A percentile compares a stretch with the other conserved stretches of the same genome.
These are phyloP conservation scores for Leptarthrus brevirostris DNA, from an alignment of 2,888 invertebrate genomes.

Conservation along the genomic window DNA sequence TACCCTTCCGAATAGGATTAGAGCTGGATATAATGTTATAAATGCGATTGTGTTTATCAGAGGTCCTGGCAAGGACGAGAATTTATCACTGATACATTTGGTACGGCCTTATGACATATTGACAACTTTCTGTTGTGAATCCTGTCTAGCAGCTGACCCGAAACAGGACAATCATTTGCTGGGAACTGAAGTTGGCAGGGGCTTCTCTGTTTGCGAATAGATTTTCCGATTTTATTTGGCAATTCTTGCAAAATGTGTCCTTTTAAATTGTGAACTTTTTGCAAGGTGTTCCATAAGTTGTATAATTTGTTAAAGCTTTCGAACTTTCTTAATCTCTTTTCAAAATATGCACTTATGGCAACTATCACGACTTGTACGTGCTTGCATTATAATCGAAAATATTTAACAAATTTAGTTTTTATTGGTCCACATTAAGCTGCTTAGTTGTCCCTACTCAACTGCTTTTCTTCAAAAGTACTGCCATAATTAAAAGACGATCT, in stretches of 20 bases:
- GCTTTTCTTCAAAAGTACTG: constrained; percentile 8
- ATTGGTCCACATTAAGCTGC: constrained; percentile 16
- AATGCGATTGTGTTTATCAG: constrained; percentile 13
- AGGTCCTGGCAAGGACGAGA: neutral
- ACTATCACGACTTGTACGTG: neutral
- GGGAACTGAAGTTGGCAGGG: too few relatives aligned
- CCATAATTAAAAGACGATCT: constrained; percentile 38
- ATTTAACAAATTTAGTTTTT: constrained; percentile 36
- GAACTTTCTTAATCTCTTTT: too few relatives aligned
- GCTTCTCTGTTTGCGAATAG: too few relatives aligned
- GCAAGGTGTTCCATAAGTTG: too few relatives aligned
- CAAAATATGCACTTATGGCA: neutral
- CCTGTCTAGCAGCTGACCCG: neutral
- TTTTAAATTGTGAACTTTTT: too few relatives aligned
- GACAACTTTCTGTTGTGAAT: neutral
- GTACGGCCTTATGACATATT: constrained; percentile 38
- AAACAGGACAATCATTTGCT: neutral
- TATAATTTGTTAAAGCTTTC: too few relatives aligned
- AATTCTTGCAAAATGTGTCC: too few relatives aligned
- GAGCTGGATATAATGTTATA: constrained; percentile 17
- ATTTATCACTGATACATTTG: constrained; percentile 3
- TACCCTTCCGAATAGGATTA: constrained; percentile 32
- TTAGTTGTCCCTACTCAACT: neutral
- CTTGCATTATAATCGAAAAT: constrained; percentile 1
- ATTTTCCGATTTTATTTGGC: too few relatives aligned